Percentiles rank a stretch among this genome's conserved stretches.
Evolutionary conservation across 2,113 vertebrate species (phyloP).

Genomic region (Zosterops hypoxanthus): DNA sequence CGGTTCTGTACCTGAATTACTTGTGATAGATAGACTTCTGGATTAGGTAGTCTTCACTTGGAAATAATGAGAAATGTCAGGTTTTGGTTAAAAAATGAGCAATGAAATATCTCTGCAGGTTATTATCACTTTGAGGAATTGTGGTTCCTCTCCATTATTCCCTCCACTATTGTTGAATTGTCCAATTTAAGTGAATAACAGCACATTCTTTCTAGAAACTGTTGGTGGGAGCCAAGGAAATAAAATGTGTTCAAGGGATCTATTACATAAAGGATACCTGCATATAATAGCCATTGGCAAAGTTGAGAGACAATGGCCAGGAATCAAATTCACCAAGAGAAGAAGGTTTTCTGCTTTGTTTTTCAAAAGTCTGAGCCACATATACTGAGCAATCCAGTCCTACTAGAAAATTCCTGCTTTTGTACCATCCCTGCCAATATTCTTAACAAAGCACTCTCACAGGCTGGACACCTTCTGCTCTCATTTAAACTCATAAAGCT

Average conservation of each 20-base stretch:
- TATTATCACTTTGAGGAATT: constrained; percentile 66
- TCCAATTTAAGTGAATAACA: constrained; percentile 52
- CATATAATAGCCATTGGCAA: constrained; percentile 18
- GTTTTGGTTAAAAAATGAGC: constrained; percentile 62
- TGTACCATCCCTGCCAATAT: not conserved
- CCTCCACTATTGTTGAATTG: constrained; percentile 54
- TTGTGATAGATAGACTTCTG: constrained; percentile 57
- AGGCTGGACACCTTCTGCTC: not conserved
- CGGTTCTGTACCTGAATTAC: constrained; percentile 51
- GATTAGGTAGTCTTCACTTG: constrained; percentile 37
- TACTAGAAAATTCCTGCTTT: not conserved
- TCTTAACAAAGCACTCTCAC: not conserved
- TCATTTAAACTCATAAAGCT: not conserved
- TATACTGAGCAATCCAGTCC: not conserved
- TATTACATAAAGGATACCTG: constrained; percentile 23
- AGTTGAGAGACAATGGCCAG: constrained; percentile 24
- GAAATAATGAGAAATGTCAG: constrained; percentile 65
- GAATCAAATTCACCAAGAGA: not conserved
- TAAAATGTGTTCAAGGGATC: constrained; percentile 23
- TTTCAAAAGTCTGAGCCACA: not conserved
- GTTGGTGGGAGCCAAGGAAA: constrained; percentile 44
- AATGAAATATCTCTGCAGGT: constrained; percentile 61
- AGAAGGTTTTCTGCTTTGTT: not conserved
- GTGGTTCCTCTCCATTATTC: constrained; percentile 19
- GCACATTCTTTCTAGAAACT: constrained; percentile 33